phyloP scores from a whole-genome alignment of 2,888 invertebrate genomes.

The Aleiodes testaceus region DNA sequence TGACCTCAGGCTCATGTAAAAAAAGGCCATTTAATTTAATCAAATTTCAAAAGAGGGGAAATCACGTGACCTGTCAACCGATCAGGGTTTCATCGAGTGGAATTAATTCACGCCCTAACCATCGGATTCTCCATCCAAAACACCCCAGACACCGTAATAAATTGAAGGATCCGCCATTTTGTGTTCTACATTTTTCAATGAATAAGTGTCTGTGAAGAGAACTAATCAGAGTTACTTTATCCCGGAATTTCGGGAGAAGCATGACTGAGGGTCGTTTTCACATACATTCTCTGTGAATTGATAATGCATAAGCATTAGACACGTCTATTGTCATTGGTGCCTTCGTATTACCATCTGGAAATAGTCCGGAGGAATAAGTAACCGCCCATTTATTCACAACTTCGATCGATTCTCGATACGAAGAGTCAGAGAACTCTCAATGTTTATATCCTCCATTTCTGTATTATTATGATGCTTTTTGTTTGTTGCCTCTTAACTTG shows the following conservation, averaged over 20 bases:
- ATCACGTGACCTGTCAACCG: conserved; percentile 43
- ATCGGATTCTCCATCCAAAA: too few relatives aligned
- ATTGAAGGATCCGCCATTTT: conserved; percentile 2
- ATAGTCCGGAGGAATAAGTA: conserved; percentile 22
- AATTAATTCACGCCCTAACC: conserved; percentile 57
- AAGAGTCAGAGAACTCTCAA: conserved; percentile 31
- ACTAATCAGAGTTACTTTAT: too few relatives aligned
- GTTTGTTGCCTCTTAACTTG: neutral
- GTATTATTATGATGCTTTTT: neutral
- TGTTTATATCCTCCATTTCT: conserved; percentile 13
- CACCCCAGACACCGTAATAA: neutral
- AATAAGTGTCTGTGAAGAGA: too few relatives aligned
- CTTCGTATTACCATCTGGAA: conserved; percentile 12
- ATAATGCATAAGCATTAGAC: conserved; percentile 57
- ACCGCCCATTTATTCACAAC: conserved; percentile 54
- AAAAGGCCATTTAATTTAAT: conserved; percentile 4
- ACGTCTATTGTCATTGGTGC: conserved; percentile 56
- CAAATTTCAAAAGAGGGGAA: conserved; percentile 4
- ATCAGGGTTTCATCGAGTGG: conserved; percentile 62
- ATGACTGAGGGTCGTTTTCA: neutral
- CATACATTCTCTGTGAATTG: neutral
- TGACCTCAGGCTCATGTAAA: too few relatives aligned
- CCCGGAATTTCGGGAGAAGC: neutral
- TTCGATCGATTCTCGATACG: conserved; percentile 62
- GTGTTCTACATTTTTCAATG: too few relatives aligned